Conservation (phyloP, 2,113 vertebrate genomes). For the Mellivora capensis region DNA sequence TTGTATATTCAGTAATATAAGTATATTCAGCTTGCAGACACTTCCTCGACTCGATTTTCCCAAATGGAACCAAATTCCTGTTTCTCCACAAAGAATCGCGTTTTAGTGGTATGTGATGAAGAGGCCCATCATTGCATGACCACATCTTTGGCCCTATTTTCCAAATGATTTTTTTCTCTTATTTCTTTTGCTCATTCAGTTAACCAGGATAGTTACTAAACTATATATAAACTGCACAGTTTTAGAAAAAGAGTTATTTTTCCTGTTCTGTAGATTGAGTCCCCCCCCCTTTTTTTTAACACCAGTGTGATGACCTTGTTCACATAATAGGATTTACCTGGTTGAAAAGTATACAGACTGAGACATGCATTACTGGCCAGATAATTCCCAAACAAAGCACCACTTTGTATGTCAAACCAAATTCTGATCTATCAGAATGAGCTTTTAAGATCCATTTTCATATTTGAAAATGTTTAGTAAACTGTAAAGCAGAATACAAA, state of each 20-base stretch:
- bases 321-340: background rate
- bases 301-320: background rate
- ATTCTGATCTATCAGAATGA: background rate
- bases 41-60: background rate
- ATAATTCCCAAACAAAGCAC: background rate
- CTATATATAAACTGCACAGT: background rate
- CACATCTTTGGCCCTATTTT: constrained; percentile 55
- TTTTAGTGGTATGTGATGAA: background rate
- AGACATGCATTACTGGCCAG: background rate
- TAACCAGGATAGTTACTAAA: constrained; percentile 51
- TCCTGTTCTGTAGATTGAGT: background rate
- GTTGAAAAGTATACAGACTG: background rate
- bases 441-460: background rate
- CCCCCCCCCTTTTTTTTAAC: background rate
- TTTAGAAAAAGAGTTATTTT: background rate
- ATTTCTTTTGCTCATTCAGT: constrained; percentile 58
- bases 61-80: background rate
- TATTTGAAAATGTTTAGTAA: constrained; percentile 22
- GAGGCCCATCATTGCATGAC: background rate
- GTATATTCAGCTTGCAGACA: background rate
- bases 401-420: background rate
- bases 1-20: background rate
- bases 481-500: background rate
- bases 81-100: background rate
- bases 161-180: constrained; percentile 67